Conservation (phyloP, 35 echinoderm and acorn worm genomes). For the Lytechinus variegatus region DNA sequence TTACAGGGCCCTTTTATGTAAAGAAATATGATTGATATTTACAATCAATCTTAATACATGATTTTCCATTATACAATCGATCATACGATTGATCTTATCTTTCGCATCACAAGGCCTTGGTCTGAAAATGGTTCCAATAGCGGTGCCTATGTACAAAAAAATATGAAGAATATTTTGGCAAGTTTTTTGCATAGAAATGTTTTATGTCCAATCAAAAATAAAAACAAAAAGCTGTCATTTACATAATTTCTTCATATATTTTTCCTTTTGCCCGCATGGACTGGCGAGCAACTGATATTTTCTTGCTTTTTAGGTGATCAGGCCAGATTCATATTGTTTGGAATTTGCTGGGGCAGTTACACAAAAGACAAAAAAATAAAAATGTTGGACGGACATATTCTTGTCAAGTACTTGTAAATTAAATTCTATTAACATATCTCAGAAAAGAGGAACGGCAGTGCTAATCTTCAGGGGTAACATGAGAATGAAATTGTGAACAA, state of each 20-base stretch:
- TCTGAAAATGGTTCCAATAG: neutral
- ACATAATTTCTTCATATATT: neutral
- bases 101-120: neutral
- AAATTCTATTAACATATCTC: neutral
- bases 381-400: neutral
- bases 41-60: no score
- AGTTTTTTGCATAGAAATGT: slow-evolving; percentile 13
- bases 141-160: neutral
- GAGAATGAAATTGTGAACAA: neutral
- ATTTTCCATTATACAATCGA: no score
- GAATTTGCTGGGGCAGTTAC: neutral
- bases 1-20: no score
- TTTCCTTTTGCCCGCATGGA: neutral
- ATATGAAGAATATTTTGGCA: neutral
- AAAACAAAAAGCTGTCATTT: neutral
- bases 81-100: no score
- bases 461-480: no score
- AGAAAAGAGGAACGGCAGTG: neutral
- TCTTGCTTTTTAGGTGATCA: neutral
- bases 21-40: no score
- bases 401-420: neutral
- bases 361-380: neutral
- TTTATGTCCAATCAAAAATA: neutral
- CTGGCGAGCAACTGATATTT: no score
- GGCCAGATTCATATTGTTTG: no score